Percentiles rank a stretch among this genome's conserved stretches.
Conservation (phyloP, 1,140 invertebrate genomes). For the Pteromalus puparum region DNA sequence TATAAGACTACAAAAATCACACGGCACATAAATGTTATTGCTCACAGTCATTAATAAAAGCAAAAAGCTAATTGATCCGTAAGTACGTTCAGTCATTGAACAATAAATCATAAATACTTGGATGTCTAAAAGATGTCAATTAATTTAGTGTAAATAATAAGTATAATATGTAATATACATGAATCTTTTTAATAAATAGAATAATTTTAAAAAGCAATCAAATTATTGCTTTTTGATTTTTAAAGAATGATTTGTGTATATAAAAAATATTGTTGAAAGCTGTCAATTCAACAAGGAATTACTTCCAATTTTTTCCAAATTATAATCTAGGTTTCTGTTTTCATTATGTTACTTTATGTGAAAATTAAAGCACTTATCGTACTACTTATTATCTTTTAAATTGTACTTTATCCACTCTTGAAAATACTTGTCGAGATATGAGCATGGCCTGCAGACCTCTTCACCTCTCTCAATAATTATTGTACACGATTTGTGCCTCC, state of each 20-base stretch:
- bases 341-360: background rate
- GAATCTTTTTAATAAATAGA: background rate
- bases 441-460: slow-evolving; percentile 51
- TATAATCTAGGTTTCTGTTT: slow-evolving; percentile 21
- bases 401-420: slow-evolving; percentile 53
- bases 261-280: slow-evolving; percentile 48
- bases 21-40: slow-evolving; percentile 14
- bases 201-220: slow-evolving; percentile 5
- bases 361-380: slow-evolving; percentile 32
- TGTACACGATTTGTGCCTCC: slow-evolving; percentile 53
- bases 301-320: slow-evolving; percentile 35
- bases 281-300: slow-evolving; percentile 5
- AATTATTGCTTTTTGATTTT: slow-evolving; percentile 7
- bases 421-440: slow-evolving; percentile 52
- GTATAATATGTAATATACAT: no score
- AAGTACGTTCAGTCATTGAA: background rate
- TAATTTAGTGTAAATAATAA: no score
- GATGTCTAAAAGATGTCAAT: background rate
- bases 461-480: slow-evolving; percentile 51
- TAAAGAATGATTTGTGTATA: slow-evolving; percentile 30
- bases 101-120: slow-evolving; percentile 1
- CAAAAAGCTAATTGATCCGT: slow-evolving; percentile 23
- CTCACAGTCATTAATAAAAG: slow-evolving; percentile 36
- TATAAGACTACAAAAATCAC: slow-evolving; percentile 41
- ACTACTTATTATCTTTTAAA: slow-evolving; percentile 43